Base-by-base conservation (phyloP, 2,888 invertebrate genomes). In the Callyntrura sp. region DNA sequence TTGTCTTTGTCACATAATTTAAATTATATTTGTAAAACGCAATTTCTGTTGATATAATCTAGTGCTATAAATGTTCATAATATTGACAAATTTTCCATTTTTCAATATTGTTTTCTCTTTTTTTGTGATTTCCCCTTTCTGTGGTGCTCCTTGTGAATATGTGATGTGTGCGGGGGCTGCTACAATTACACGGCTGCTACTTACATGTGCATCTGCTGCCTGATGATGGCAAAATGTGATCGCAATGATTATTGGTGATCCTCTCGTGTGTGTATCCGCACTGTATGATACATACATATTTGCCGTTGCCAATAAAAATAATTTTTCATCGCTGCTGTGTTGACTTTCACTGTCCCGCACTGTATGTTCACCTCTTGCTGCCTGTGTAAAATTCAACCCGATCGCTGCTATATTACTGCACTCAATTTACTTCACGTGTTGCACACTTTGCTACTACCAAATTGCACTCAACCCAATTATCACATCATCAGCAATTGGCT, bases 61-160 rank as follows among this genome's bases (percentile, higher is more conserved):
- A 25, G 8, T 25, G 35, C 6, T 35, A 68, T 85, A 73, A 57
- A 17, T 45, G 45, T 43, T n/a, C n/a, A 51, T n/a, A 51, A 48
- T 83, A 55, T 55, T 17, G 17, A 55, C 9, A 60, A 65, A n/a
- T 70, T 70, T 79, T 87, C 51, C 79, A 43, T 65, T 83, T 35
- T 28, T 51, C 65, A 70, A 45, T 81, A 62, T 68, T 89, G 1
- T 88, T 65, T 57, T 85, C 14, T 45, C n/a, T 57, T 70, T 84
- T 85, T 84, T 35, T 87, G 79, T 81, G 70, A 57, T 68, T 87
- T 87, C 81, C 62, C 79, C 68, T 89, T 85, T 88, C 65, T 89
- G 85, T 89, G 89, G 70, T 89, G 89, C 45, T 65, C 85, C 85
- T 88, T 89, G 89, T 88, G 88, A 78, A 70, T 57, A 81, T 83